Conservation (phyloP, 2,888 invertebrate species). For the Cheilosia grossa region DNA sequence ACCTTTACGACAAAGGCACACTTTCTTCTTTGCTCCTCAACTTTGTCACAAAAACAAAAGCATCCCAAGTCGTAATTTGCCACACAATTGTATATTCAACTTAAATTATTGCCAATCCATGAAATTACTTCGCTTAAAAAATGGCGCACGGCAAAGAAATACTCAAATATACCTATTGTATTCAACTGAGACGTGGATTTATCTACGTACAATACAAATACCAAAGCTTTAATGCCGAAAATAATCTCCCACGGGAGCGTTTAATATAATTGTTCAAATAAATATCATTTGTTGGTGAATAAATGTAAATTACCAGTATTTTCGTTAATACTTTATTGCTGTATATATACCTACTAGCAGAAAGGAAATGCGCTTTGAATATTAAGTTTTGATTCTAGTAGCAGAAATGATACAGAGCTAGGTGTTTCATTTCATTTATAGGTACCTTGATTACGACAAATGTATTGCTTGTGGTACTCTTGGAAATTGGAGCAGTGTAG, state of each 20-base stretch:
- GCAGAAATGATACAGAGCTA: background rate
- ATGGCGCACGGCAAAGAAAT: background rate
- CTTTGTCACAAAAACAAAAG: background rate
- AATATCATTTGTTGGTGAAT: slow-evolving; percentile 39
- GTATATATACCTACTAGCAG: background rate
- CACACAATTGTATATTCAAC: slow-evolving; percentile 15
- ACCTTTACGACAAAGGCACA: too few relatives aligned
- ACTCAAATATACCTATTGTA: background rate
- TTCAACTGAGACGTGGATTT: slow-evolving; percentile 3
- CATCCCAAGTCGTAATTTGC: background rate
- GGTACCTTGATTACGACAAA: too few relatives aligned
- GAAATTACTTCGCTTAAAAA: slow-evolving; percentile 13
- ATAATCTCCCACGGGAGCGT: slow-evolving; percentile 16
- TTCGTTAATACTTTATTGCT: slow-evolving; percentile 17
- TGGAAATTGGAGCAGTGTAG: too few relatives aligned
- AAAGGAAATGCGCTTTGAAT: slow-evolving; percentile 23
- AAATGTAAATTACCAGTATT: slow-evolving; percentile 27
- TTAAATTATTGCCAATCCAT: slow-evolving; percentile 24
- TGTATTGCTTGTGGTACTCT: too few relatives aligned
- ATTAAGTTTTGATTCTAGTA: slow-evolving; percentile 2
- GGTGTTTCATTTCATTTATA: background rate
- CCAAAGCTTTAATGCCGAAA: background rate
- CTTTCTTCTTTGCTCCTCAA: too few relatives aligned
- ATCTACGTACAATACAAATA: background rate
- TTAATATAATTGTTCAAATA: slow-evolving; percentile 52